phyloP scores from a whole-genome alignment of 1,140 invertebrate species.

The Drosophila sp. region DNA sequence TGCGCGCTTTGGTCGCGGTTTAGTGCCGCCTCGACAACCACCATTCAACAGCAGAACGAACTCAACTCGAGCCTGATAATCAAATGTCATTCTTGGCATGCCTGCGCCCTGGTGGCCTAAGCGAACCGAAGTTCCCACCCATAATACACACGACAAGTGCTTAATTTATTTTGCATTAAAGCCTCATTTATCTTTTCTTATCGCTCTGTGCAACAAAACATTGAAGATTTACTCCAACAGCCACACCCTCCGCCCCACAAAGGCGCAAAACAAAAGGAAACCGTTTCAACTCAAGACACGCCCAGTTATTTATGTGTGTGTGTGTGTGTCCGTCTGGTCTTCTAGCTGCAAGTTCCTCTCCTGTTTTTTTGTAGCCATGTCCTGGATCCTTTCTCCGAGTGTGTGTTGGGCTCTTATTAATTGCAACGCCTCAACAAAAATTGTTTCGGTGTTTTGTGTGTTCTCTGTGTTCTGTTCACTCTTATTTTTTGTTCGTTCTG shows the following conservation, averaged over 20 bases:
- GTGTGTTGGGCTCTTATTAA: conserved; percentile 70
- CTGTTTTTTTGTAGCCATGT: conserved; percentile 41
- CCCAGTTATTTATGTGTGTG: conserved; percentile 71
- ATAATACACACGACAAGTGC: conserved; percentile 77
- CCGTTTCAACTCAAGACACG: conserved; percentile 44
- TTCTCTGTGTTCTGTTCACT: conserved; percentile 25
- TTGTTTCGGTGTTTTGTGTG: conserved; percentile 41
- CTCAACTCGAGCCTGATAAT: conserved; percentile 57
- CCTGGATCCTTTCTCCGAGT: conserved; percentile 44
- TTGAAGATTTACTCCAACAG: conserved; percentile 76
- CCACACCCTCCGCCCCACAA: conserved; percentile 29
- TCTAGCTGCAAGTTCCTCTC: conserved; percentile 35
- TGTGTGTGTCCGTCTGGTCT: conserved; percentile 60
- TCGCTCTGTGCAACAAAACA: conserved; percentile 71
- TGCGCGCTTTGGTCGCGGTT: conserved; percentile 36
- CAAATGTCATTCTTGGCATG: conserved; percentile 74
- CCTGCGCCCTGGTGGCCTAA: conserved; percentile 25
- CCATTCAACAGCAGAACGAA: conserved; percentile 29
- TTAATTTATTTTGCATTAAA: conserved; percentile 81
- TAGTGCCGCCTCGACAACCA: conserved; percentile 52
- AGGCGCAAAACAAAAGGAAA: background rate
- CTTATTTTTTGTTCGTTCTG: conserved; percentile 48
- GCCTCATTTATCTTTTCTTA: conserved; percentile 79
- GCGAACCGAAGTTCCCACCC: conserved; percentile 21
- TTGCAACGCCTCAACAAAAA: conserved; percentile 77